Evolutionary conservation across 1,140 invertebrate genomes (phyloP), one percentile per base, ranked within the genome.

Genomic region (Trichonephila clavata): DNA sequence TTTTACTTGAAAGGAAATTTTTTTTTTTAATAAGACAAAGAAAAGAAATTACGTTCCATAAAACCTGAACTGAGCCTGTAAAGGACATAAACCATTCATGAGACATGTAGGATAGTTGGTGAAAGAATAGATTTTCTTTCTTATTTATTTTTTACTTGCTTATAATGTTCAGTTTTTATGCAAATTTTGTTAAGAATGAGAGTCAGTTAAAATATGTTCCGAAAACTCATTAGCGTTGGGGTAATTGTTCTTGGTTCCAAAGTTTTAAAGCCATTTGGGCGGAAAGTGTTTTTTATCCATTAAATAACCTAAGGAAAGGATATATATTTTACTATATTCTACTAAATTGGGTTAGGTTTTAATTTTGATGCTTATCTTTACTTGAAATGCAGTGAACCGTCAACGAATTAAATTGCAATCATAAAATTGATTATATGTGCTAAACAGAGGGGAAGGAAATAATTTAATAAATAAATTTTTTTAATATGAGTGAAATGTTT

Each of bases 181-280:
- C 81, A 83, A 57, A 83, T 83, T 83, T 83, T 59, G 39, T 59
- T 59, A 57, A 57, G 50, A 39, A 83, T 83, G 81, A 59, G 43
- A 83, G 81, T 83, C 68, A 90, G 65, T 90, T 90, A 80, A 90
- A 90, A 81, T 60, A 61, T 80, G 61, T 81, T 81, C 71, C 88
- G 80, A 81, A 90, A 90, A 90, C 88, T 90, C 88, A 81, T 90
- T 90, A 90, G 57, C 71, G 32, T 27, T 14, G 27, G 6, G 63
- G 86, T 88, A 71, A 88, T 88, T 88, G 86, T 86, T 86, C 60
- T 83, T 50, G 21, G 84, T 57, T 61, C 61, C 20, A 18, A 27
- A 61, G 59, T 61, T 86, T 83, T 61, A 32, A 61, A 86, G 84
- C 84, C 16, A 86, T 86, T 86, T 86, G 27, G 60, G 57, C 8